phyloP scores from a whole-genome alignment of 2,797 vertebrate genomes.

The Sebastolobus altivelis region DNA sequence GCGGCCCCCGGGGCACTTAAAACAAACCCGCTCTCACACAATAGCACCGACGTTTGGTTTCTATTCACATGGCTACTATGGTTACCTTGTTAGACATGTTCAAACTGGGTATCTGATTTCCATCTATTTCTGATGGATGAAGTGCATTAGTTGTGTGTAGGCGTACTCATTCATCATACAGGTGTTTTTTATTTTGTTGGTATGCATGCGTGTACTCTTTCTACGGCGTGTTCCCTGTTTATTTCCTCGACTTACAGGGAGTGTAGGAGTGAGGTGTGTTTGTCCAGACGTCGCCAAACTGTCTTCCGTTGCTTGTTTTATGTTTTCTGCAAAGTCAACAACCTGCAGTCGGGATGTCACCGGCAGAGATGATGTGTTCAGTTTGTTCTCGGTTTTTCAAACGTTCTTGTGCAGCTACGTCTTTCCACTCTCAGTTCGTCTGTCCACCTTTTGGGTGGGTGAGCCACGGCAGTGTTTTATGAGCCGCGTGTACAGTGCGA shows the following conservation, averaged over 20 bases:
- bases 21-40: conserved; percentile 53
- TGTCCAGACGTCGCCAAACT: conserved; percentile 8
- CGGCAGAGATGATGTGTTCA: not conserved
- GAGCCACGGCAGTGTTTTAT: conserved; percentile 60
- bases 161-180: conserved; percentile 6
- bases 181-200: conserved; percentile 37
- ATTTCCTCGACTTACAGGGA: conserved; percentile 7
- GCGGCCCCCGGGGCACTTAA: conserved; percentile 48
- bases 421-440: conserved; percentile 18
- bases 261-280: not conserved
- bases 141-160: not conserved
- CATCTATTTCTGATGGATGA: conserved; percentile 25
- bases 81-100: conserved; percentile 37
- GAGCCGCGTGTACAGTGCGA: conserved; percentile 67
- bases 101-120: conserved; percentile 30
- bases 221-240: not conserved
- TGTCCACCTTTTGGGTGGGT: conserved; percentile 42
- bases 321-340: conserved; percentile 12
- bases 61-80: conserved; percentile 21
- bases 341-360: conserved; percentile 20
- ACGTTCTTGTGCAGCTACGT: not conserved
- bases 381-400: conserved; percentile 12
- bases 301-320: conserved; percentile 34
- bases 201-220: conserved; percentile 3
- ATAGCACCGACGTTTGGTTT: conserved; percentile 11